A percentile compares a stretch with the other conserved stretches of the same genome.
Evolutionary conservation across 2,888 invertebrate genomes (phyloP).

Genomic region (Drosophila ochracea): DNA sequence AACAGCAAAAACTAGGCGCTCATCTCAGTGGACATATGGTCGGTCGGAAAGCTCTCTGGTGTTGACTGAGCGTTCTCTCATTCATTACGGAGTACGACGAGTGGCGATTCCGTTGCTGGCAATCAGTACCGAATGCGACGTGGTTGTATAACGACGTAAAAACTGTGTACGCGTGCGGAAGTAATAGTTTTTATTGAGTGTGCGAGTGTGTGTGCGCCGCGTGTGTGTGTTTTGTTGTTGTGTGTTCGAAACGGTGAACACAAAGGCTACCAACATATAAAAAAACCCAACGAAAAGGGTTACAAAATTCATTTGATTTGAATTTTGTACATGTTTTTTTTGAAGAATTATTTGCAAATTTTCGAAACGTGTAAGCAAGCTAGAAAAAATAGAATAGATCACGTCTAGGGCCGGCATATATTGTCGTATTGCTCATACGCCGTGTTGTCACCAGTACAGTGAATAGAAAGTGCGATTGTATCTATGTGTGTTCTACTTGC

Average conservation of each 20-base stretch:
- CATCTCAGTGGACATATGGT: slow-evolving; percentile 2
- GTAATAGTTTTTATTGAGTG: slow-evolving; percentile 40
- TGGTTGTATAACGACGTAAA: slow-evolving; percentile 83
- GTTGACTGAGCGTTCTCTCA: slow-evolving; percentile 18
- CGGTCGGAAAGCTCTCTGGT: slow-evolving; percentile 38
- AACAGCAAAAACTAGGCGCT: slow-evolving; percentile 1
- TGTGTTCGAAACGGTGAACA: slow-evolving; percentile 36
- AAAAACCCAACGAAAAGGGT: slow-evolving; percentile 32
- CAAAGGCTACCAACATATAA: slow-evolving; percentile 40
- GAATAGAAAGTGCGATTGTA: slow-evolving; percentile 56
- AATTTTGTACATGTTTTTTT: slow-evolving; percentile 10
- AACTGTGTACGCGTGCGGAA: slow-evolving; percentile 41
- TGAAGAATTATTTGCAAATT: slow-evolving; percentile 24
- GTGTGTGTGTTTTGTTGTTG: slow-evolving; percentile 26
- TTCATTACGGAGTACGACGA: slow-evolving; percentile 6
- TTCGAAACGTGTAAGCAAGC: slow-evolving; percentile 48
- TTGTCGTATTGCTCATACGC: slow-evolving; percentile 53
- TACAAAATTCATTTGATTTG: slow-evolving; percentile 37
- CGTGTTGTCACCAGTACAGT: slow-evolving; percentile 49
- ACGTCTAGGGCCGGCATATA: slow-evolving; percentile 37
- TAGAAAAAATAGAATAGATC: slow-evolving; percentile 12
- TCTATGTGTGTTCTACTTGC: slow-evolving; percentile 34
- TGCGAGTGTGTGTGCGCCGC: slow-evolving; percentile 19
- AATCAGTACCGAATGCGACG: slow-evolving; percentile 81
- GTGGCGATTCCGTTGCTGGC: slow-evolving; percentile 28